phyloP scores from a whole-genome alignment of 2,113 vertebrate species.

The Callorhinus ursinus region DNA sequence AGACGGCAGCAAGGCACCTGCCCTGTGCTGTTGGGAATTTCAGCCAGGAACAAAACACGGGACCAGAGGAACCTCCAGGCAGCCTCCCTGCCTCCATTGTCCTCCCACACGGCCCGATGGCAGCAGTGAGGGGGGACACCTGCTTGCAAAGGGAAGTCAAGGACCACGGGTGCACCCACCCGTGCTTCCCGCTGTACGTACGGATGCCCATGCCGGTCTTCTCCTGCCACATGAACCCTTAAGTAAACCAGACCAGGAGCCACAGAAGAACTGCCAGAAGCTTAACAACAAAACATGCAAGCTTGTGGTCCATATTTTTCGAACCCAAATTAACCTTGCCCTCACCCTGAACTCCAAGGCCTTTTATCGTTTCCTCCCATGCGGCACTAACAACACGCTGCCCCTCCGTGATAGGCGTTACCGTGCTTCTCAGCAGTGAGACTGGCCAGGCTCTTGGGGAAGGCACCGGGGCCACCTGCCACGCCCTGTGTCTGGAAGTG shows the following conservation, averaged over 20 bases:
- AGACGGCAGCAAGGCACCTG: rapidly evolving
- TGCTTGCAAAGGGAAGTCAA: background rate
- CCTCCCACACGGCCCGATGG: rapidly evolving
- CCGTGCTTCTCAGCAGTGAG: background rate
- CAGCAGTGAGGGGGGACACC: rapidly evolving
- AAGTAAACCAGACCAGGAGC: background rate
- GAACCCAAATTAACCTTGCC: background rate
- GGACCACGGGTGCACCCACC: rapidly evolving
- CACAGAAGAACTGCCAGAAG: background rate
- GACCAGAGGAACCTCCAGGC: background rate
- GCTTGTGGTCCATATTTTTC: background rate
- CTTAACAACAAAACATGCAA: background rate
- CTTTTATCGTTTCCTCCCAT: background rate
- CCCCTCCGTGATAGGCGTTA: rapidly evolving
- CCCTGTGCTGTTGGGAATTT: background rate
- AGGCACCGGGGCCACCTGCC: background rate
- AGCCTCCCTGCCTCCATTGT: background rate
- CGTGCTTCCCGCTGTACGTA: background rate
- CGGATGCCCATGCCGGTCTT: background rate
- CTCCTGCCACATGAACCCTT: background rate
- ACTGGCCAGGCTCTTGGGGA: too few relatives aligned
- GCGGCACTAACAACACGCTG: rapidly evolving
- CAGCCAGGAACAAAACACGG: background rate
- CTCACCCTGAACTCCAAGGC: rapidly evolving
- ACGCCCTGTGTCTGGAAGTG: background rate